Percentiles rank a stretch among this genome's conserved stretches.
Evolutionary conservation across 2,113 vertebrate genomes (phyloP).

Genomic region (Salvelinus fontinalis): DNA sequence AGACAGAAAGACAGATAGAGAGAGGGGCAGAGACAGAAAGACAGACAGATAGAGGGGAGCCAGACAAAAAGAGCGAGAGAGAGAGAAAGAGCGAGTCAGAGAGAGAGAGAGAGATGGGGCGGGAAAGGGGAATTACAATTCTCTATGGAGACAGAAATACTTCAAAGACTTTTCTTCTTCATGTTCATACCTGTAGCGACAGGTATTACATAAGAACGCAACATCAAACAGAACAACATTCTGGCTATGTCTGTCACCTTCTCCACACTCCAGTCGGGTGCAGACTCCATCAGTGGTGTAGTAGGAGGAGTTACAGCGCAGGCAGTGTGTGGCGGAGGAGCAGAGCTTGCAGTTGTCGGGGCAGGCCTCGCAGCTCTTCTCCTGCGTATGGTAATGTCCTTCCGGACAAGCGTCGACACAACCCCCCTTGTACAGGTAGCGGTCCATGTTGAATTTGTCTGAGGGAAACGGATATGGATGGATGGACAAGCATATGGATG

Average conservation of each 20-base stretch:
- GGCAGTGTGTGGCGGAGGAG: conserved; percentile 61
- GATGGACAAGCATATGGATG: no score
- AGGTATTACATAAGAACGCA: not conserved
- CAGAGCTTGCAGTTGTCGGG: no score
- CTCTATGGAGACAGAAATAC: no score
- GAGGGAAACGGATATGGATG: conserved; percentile 12
- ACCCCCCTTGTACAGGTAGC: not conserved
- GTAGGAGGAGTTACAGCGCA: conserved; percentile 76
- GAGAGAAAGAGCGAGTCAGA: no score
- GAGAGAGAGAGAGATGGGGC: no score
- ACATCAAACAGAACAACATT: not conserved
- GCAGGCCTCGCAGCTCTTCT: no score
- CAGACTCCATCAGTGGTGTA: conserved; percentile 75
- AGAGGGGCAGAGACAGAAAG: not conserved
- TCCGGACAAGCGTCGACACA: no score
- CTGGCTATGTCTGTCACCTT: conserved; percentile 70
- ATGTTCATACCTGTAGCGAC: not conserved
- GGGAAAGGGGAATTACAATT: no score
- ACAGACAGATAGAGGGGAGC: not conserved
- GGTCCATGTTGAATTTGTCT: conserved; percentile 77
- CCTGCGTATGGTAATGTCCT: no score
- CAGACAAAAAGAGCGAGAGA: not conserved
- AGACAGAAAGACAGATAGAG: not conserved
- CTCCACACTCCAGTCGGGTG: conserved; percentile 74
- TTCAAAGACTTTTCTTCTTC: no score